Evolutionary conservation across 2,113 vertebrate genomes (phyloP).

Genomic region (Fulmarus glacialis): DNA sequence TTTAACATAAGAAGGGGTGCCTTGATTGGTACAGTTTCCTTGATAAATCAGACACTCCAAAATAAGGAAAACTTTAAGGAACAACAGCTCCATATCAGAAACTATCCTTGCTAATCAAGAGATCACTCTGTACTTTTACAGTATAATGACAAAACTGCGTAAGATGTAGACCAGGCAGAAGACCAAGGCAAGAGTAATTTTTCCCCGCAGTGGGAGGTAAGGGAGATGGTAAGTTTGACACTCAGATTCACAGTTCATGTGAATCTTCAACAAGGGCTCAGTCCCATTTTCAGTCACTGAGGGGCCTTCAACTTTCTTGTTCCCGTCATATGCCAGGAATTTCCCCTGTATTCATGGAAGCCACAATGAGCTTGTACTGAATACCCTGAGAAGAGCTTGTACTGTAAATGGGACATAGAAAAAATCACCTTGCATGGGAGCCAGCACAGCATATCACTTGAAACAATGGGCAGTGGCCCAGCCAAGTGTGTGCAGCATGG

Average conservation of each 20-base stretch:
- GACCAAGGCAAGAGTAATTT: not conserved
- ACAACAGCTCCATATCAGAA: not conserved
- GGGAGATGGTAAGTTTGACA: not conserved
- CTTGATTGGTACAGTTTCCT: not conserved
- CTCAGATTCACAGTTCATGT: not conserved
- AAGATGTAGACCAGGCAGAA: not conserved
- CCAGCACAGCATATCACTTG: not conserved
- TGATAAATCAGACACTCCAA: not conserved
- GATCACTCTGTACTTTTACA: not conserved
- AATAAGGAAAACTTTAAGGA: not conserved
- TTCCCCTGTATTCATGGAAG: not conserved
- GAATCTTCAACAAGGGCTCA: not conserved
- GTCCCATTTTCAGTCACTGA: not conserved
- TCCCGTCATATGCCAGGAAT: not conserved
- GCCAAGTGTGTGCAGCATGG: not conserved
- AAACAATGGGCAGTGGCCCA: slow-evolving; percentile 41
- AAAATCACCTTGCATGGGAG: not conserved
- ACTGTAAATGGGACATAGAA: not conserved
- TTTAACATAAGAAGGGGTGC: rapidly evolving
- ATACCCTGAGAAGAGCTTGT: not conserved
- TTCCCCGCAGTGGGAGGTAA: not conserved
- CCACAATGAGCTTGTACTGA: not conserved
- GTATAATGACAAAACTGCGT: not conserved
- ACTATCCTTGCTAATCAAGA: not conserved
- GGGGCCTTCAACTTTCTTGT: not conserved